phyloP scores from a whole-genome alignment of 2,797 vertebrate genomes.

The Spinus pinus region DNA sequence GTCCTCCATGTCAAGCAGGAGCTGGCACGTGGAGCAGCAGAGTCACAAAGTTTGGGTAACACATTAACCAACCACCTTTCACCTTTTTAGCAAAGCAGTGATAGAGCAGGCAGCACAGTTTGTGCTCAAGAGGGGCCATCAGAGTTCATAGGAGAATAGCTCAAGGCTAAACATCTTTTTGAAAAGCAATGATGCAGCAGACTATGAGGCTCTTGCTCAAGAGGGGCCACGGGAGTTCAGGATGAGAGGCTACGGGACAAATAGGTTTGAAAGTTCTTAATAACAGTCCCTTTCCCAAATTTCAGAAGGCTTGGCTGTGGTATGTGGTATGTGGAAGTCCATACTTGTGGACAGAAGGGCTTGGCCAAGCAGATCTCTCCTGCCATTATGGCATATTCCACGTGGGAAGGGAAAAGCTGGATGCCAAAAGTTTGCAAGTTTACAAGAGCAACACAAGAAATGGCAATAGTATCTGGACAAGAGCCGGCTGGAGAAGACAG shows the following conservation, averaged over 20 bases:
- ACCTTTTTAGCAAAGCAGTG: background rate
- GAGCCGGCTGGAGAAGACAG: background rate
- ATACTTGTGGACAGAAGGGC: background rate
- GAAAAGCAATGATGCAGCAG: background rate
- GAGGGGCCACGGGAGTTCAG: background rate
- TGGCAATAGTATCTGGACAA: background rate
- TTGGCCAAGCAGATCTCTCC: background rate
- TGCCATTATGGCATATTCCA: background rate
- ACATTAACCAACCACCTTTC: background rate
- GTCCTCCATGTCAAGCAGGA: background rate
- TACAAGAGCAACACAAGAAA: background rate
- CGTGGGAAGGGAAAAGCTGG: background rate
- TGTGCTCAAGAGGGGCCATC: background rate
- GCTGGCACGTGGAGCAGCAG: fast-evolving
- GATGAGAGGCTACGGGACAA: background rate
- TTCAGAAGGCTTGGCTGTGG: background rate
- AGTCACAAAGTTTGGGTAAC: background rate
- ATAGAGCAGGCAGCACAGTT: background rate
- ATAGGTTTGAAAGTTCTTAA: background rate
- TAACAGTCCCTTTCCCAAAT: background rate
- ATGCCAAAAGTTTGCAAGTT: background rate
- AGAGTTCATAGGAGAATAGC: background rate
- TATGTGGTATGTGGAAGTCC: background rate
- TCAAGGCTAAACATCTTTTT: fast-evolving
- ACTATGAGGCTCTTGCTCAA: background rate